phyloP scores from a whole-genome alignment of 1,140 invertebrate genomes.

The Trichonephila clavata region DNA sequence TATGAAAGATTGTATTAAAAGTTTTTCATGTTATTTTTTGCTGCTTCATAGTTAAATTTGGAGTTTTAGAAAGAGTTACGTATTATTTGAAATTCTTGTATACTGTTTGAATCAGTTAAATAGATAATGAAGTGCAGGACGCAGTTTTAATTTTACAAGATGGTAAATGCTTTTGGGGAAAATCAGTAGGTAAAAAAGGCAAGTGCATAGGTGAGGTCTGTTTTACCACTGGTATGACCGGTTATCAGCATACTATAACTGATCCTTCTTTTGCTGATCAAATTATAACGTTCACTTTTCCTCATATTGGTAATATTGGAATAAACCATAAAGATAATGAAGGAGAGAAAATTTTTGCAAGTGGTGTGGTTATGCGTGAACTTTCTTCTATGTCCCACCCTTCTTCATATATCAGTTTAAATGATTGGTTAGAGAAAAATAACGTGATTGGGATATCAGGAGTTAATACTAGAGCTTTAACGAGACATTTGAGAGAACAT shows the following conservation, averaged over 20 bases:
- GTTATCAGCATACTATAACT: background rate
- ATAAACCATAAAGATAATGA: background rate
- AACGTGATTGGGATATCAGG: background rate
- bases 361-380: background rate
- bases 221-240: conserved; percentile 13
- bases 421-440: conserved; percentile 15
- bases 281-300: conserved; percentile 8
- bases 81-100: conserved; percentile 46
- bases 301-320: conserved; percentile 5
- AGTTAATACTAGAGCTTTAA: background rate
- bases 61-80: conserved; percentile 17
- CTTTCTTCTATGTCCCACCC: background rate
- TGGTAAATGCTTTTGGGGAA: too few species aligned
- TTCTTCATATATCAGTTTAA: background rate
- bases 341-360: conserved; percentile 9
- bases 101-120: conserved; percentile 13
- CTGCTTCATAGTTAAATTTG: conserved; percentile 35
- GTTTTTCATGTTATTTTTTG: background rate
- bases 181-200: too few species aligned
- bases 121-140: too few species aligned
- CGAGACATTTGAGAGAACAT: background rate
- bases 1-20: background rate
- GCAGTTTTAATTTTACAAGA: too few species aligned
- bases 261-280: conserved; percentile 19
- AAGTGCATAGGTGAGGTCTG: background rate